Percentiles rank a stretch among this genome's conserved stretches.
phyloP scores from a whole-genome alignment of 2,113 vertebrate species.

The Oncorhynchus nerka region DNA sequence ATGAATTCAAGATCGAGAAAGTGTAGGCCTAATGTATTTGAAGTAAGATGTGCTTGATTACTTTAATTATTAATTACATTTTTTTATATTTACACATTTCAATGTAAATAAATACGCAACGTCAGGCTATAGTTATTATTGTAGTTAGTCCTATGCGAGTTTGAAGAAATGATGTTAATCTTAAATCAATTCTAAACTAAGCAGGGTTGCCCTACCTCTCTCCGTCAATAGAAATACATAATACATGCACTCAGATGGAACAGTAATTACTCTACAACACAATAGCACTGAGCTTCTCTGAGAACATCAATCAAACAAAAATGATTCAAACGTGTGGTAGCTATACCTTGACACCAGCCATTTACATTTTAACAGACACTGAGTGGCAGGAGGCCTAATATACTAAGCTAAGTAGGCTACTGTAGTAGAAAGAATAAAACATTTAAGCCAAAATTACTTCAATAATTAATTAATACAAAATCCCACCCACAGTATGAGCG shows the following conservation, averaged over 20 bases:
- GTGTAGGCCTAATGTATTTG: too few species aligned
- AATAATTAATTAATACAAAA: not conserved
- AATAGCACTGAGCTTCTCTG: conserved; percentile 26
- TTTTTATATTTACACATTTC: not conserved
- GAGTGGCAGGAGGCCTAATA: not conserved
- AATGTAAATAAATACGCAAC: not conserved
- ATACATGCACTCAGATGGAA: not conserved
- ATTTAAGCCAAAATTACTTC: not conserved
- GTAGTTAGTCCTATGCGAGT: not conserved
- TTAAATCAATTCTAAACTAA: not conserved
- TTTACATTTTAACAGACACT: conserved; percentile 49
- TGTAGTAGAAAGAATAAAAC: not conserved
- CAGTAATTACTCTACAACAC: conserved; percentile 33
- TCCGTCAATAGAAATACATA: not conserved
- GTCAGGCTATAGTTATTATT: not conserved
- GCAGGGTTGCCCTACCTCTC: not conserved
- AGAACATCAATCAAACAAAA: conserved; percentile 37
- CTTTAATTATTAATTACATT: not conserved
- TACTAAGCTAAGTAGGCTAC: not conserved
- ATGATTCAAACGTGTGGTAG: conserved; percentile 24
- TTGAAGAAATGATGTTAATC: not conserved
- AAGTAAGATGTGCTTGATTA: not conserved
- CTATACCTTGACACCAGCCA: conserved; percentile 31
- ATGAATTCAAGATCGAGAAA: too few species aligned
- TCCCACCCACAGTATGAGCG: not conserved